Evolutionary conservation across 2,888 invertebrate genomes (phyloP).

Genomic region (Heteropelma amictum): DNA sequence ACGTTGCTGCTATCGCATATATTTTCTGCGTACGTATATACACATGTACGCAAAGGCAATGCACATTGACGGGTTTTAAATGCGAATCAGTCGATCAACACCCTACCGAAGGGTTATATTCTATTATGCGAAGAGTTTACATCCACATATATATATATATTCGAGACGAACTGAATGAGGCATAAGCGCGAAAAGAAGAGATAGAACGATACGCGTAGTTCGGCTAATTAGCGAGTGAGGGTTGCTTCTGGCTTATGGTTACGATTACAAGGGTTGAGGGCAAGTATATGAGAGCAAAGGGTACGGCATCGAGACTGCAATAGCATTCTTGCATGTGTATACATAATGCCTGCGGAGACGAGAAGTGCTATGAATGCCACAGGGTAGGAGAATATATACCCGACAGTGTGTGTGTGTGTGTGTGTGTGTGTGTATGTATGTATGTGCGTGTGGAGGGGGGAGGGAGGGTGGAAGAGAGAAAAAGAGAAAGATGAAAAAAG

Average conservation of each 20-base stretch:
- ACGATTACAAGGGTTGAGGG: slow-evolving; percentile 71
- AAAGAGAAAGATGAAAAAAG: slow-evolving; percentile 45
- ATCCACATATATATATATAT: too few species aligned
- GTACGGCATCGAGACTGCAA: slow-evolving; percentile 41
- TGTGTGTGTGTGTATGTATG: too few species aligned
- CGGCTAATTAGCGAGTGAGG: slow-evolving; percentile 76
- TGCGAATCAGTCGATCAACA: slow-evolving; percentile 47
- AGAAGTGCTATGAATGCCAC: slow-evolving; percentile 35
- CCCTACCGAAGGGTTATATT: slow-evolving; percentile 36
- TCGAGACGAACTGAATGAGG: slow-evolving; percentile 69
- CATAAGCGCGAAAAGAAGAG: slow-evolving; percentile 74
- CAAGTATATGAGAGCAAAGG: slow-evolving; percentile 50
- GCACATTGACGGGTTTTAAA: slow-evolving; percentile 26
- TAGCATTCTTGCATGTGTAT: background rate
- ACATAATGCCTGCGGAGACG: slow-evolving; percentile 11
- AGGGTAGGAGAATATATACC: too few species aligned
- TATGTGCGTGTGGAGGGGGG: too few species aligned
- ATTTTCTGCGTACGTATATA: background rate
- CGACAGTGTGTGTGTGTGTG: too few species aligned
- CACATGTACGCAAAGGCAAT: background rate
- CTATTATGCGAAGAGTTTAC: too few species aligned
- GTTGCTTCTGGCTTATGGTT: slow-evolving; percentile 77
- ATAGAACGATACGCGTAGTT: slow-evolving; percentile 53
- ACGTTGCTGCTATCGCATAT: background rate
- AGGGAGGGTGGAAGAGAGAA: slow-evolving; percentile 46